Evolutionary conservation across 2,888 invertebrate genomes (phyloP).

Genomic region (Eupithecia tripunctaria): DNA sequence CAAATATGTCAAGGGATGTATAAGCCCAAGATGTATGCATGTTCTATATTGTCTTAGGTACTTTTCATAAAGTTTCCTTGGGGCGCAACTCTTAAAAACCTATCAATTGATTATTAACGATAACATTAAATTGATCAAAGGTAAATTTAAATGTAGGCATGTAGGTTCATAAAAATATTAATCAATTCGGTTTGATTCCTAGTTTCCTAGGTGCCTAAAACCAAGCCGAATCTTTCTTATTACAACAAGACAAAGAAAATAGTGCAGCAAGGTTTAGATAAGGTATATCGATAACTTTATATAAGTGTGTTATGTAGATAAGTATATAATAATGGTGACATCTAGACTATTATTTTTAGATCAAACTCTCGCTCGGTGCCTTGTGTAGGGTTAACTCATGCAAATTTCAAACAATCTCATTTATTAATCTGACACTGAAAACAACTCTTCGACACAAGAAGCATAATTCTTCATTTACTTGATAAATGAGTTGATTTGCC

Average conservation of each 20-base stretch:
- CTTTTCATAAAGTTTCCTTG: slow-evolving; percentile 72
- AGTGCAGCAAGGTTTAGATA: not conserved
- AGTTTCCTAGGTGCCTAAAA: slow-evolving; percentile 19
- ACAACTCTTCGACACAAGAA: slow-evolving; percentile 41
- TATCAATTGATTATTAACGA: slow-evolving; percentile 70
- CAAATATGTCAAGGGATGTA: slow-evolving; percentile 66
- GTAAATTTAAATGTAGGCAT: slow-evolving; percentile 21
- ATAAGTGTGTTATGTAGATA: slow-evolving; percentile 6
- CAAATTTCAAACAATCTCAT: slow-evolving; percentile 9
- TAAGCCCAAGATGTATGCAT: slow-evolving; percentile 73
- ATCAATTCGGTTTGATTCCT: slow-evolving; percentile 15
- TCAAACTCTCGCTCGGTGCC: slow-evolving; percentile 56
- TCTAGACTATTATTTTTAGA: slow-evolving; percentile 34
- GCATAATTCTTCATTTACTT: slow-evolving; percentile 56
- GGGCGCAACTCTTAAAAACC: slow-evolving; percentile 77
- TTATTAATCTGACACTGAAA: slow-evolving; percentile 31
- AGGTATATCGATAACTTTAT: not conserved
- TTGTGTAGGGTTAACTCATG: slow-evolving; percentile 27
- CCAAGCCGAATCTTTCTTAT: not conserved
- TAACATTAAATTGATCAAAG: slow-evolving; percentile 64
- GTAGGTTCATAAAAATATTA: slow-evolving; percentile 18
- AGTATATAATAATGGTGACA: slow-evolving; percentile 19
- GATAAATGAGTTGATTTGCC: slow-evolving; percentile 60
- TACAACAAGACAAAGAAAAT: not conserved
- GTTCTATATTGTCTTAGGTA: slow-evolving; percentile 68